phyloP scores from a whole-genome alignment of 2,797 vertebrate species.

The Coccyzus lansbergi region DNA sequence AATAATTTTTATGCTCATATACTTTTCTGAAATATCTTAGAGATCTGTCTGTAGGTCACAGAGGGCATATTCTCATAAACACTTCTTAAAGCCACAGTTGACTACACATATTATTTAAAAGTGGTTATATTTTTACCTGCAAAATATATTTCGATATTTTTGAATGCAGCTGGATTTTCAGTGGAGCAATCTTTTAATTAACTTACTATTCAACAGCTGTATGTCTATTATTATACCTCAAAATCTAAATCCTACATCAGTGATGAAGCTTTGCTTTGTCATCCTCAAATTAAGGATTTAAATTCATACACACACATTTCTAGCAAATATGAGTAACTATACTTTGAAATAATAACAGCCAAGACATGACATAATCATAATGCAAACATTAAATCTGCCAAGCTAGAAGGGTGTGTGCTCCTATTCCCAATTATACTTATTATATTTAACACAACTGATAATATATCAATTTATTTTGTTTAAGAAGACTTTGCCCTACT shows the following conservation, averaged over 20 bases:
- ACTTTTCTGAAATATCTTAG: not conserved
- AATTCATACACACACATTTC: not conserved
- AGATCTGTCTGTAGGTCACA: not conserved
- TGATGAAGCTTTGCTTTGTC: not conserved
- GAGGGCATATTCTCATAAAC: not conserved
- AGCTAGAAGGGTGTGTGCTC: not conserved
- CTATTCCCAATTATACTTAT: not conserved
- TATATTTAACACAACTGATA: not conserved
- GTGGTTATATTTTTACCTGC: not conserved
- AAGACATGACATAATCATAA: not conserved
- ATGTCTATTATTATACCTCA: not conserved
- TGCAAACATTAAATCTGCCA: not conserved
- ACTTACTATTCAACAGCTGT: not conserved
- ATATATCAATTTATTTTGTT: not conserved
- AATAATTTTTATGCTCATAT: not conserved
- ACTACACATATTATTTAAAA: not conserved
- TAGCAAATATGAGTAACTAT: not conserved
- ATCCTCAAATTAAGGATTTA: not conserved
- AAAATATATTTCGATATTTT: not conserved
- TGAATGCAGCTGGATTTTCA: not conserved
- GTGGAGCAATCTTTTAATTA: not conserved
- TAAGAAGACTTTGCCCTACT: not conserved
- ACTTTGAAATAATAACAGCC: not conserved
- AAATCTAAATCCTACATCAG: not conserved
- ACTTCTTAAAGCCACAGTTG: not conserved